Conservation (phyloP, 2,113 vertebrate genomes). For the Microtus oregoni region DNA sequence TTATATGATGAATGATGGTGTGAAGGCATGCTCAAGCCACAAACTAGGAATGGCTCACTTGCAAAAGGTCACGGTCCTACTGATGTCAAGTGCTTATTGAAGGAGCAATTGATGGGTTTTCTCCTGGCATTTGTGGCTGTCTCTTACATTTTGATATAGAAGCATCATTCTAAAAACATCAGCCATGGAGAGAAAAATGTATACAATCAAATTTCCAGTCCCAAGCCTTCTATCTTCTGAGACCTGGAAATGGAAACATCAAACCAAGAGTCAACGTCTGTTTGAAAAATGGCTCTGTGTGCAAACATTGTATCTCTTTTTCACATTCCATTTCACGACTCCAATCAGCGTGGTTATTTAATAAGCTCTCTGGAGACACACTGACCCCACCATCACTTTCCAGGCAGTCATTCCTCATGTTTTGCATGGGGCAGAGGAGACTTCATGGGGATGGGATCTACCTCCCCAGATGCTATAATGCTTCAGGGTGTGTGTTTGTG, state of each 20-base stretch:
- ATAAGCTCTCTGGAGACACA: neutral
- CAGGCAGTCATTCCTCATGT: neutral
- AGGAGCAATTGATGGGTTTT: neutral
- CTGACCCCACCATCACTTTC: neutral
- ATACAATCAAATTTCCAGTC: neutral
- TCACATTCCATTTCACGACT: neutral
- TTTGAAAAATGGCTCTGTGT: neutral
- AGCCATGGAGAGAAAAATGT: neutral
- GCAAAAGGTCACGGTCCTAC: neutral
- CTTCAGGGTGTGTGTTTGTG: neutral
- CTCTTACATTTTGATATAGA: neutral
- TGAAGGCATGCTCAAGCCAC: neutral
- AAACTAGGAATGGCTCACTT: neutral
- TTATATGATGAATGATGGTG: neutral
- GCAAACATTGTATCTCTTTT: neutral
- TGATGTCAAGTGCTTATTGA: neutral
- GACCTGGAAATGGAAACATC: constrained; percentile 13
- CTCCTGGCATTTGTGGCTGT: neutral
- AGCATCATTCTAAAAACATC: neutral
- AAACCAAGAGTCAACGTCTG: neutral
- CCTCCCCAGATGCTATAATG: neutral
- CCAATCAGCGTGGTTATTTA: neutral
- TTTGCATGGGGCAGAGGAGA: neutral
- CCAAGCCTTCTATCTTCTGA: neutral
- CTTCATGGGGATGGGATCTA: neutral